Conservation (phyloP, 2,888 invertebrate genomes). For the Coenonympha glycerion region DNA sequence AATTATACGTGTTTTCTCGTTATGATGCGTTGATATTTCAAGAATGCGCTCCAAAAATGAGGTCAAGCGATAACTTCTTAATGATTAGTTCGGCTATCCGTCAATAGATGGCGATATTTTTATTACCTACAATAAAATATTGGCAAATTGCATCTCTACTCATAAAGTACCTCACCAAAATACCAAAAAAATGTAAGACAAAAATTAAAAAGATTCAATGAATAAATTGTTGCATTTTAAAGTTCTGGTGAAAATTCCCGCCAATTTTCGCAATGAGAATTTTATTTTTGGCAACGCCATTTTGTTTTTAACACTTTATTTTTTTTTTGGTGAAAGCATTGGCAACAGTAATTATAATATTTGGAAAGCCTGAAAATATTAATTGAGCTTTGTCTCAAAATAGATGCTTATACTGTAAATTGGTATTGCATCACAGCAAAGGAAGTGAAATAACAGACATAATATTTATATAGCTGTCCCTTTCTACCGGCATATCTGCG, state of each 20-base stretch:
- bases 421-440: constrained; percentile 72
- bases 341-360: constrained; percentile 21
- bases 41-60: constrained; percentile 54
- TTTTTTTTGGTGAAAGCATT: not conserved
- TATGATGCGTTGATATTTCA: constrained; percentile 40
- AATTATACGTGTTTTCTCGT: constrained; percentile 30
- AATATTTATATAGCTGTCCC: constrained; percentile 71
- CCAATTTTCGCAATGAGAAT: too few species aligned
- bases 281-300: not conserved
- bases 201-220: not conserved
- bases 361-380: constrained; percentile 43
- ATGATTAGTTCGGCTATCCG: constrained; percentile 49
- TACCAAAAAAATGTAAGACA: not conserved
- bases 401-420: constrained; percentile 62
- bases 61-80: constrained; percentile 46
- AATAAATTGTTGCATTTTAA: not conserved
- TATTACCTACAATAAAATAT: not conserved
- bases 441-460: constrained; percentile 75
- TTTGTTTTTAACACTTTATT: not conserved
- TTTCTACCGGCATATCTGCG: constrained; percentile 48
- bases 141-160: not conserved
- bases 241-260: constrained; percentile 14
- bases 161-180: too few species aligned
- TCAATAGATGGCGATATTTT: constrained; percentile 55
- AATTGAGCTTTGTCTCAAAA: constrained; percentile 65